Evolutionary conservation across 2,888 invertebrate species (phyloP).

Genomic region (Mesopsocus fuscifrons): DNA sequence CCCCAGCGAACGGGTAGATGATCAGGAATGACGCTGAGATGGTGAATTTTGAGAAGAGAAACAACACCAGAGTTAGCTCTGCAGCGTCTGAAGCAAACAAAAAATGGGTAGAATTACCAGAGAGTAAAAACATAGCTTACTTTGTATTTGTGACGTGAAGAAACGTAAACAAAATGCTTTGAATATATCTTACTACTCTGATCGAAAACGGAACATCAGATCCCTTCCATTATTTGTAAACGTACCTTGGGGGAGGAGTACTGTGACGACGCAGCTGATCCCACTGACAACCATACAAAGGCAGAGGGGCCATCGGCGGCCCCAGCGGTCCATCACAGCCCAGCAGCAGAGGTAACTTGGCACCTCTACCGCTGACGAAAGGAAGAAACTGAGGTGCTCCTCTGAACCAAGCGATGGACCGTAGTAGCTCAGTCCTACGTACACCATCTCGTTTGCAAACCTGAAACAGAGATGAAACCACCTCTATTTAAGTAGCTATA

Average conservation of each 20-base stretch:
- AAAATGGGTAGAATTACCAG: no score
- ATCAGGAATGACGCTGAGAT: constrained; percentile 82
- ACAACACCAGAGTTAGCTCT: constrained; percentile 50
- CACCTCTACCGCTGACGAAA: constrained; percentile 73
- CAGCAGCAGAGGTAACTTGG: constrained; percentile 77
- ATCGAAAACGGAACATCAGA: no score
- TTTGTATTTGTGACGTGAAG: not conserved
- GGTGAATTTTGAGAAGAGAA: constrained; percentile 67
- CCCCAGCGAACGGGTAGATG: constrained; percentile 83
- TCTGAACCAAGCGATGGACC: constrained; percentile 75
- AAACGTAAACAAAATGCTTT: no score
- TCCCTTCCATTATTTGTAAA: not conserved
- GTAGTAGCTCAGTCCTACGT: constrained; percentile 80
- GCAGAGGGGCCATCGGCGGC: constrained; percentile 74
- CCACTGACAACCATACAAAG: constrained; percentile 72
- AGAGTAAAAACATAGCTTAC: not conserved
- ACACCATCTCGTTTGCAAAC: constrained; percentile 84
- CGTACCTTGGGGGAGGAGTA: constrained; percentile 57
- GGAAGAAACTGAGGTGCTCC: constrained; percentile 73
- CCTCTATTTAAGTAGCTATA: no score
- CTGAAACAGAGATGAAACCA: constrained; percentile 22
- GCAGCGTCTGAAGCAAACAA: constrained; percentile 40
- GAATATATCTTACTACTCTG: no score
- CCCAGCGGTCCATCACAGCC: constrained; percentile 75
- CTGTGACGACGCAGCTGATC: constrained; percentile 64